phyloP scores from a whole-genome alignment of 2,113 vertebrate species.

The Zosterops japonicus region DNA sequence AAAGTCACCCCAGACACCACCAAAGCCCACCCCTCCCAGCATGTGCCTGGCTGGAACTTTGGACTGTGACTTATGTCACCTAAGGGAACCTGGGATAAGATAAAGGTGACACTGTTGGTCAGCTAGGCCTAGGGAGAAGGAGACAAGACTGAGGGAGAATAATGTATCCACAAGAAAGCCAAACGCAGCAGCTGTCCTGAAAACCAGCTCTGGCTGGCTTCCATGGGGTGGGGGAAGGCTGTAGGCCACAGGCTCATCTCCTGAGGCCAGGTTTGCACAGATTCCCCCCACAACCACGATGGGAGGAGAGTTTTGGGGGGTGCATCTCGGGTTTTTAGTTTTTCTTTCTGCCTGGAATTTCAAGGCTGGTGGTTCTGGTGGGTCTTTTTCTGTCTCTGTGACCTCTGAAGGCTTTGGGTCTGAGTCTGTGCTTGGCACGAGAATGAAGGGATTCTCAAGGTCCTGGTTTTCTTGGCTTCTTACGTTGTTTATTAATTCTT shows the following conservation, averaged over 20 bases:
- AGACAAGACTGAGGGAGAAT: neutral
- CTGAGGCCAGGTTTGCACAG: neutral
- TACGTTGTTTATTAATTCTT: too few relatives aligned
- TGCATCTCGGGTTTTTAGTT: too few relatives aligned
- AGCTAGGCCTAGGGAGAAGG: neutral
- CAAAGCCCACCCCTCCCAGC: neutral
- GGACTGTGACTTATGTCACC: neutral
- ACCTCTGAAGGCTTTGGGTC: too few relatives aligned
- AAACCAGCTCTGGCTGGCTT: neutral
- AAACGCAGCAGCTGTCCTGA: neutral
- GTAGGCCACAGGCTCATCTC: neutral
- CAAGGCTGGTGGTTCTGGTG: too few relatives aligned
- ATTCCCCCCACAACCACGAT: fast-evolving
- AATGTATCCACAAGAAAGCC: neutral
- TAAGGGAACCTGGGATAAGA: neutral
- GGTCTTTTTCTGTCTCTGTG: too few relatives aligned
- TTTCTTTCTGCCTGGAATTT: too few relatives aligned
- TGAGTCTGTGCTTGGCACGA: too few relatives aligned
- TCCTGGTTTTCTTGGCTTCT: too few relatives aligned
- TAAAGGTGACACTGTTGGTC: neutral
- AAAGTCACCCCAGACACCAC: neutral
- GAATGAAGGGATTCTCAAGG: too few relatives aligned
- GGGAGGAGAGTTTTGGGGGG: neutral
- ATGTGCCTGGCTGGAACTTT: neutral
- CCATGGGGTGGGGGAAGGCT: neutral